These are phyloP conservation scores for Trachurus trachurus DNA, from an alignment of 2,797 vertebrate species.

Conservation along the genomic window DNA sequence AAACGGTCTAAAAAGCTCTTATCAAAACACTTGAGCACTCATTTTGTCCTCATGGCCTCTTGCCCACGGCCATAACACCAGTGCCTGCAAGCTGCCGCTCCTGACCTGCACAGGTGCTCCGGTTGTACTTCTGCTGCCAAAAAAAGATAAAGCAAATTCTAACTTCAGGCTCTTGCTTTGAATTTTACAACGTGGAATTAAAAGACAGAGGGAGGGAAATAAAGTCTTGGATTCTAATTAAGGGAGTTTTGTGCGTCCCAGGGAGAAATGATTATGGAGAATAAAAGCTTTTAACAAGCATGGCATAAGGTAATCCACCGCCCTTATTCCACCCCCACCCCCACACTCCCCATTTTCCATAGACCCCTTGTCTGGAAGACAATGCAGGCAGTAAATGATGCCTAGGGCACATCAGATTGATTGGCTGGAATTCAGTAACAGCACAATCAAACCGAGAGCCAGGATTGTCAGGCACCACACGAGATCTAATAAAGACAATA, in stretches of 20 bases:
- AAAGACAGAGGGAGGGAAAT: conserved; percentile 56
- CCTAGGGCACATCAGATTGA: conserved; percentile 51
- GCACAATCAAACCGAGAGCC: conserved; percentile 40
- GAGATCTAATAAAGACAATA: conserved; percentile 41
- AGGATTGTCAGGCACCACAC: conserved; percentile 17
- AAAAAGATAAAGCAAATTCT: conserved; percentile 30
- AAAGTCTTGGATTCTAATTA: conserved; percentile 74
- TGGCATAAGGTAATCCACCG: conserved; percentile 59
- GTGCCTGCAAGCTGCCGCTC: conserved; percentile 30
- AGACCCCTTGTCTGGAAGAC: conserved; percentile 35
- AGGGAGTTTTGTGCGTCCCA: conserved; percentile 69
- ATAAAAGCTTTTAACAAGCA: conserved; percentile 76
- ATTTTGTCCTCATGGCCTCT: conserved; percentile 43
- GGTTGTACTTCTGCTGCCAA: conserved; percentile 17
- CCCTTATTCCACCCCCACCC: conserved; percentile 4
- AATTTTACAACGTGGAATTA: conserved; percentile 58
- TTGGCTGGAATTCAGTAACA: conserved; percentile 51
- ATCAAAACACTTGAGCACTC: conserved; percentile 52
- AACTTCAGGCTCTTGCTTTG: conserved; percentile 50
- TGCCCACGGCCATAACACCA: conserved; percentile 45
- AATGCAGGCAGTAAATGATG: conserved; percentile 49
- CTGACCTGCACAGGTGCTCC: conserved; percentile 63
- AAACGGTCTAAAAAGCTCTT: conserved; percentile 23
- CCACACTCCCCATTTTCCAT: conserved; percentile 2
- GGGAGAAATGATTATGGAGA: conserved; percentile 67